Evolutionary conservation across 1,140 invertebrate species (phyloP).

Genomic region (Arion vulgaris): DNA sequence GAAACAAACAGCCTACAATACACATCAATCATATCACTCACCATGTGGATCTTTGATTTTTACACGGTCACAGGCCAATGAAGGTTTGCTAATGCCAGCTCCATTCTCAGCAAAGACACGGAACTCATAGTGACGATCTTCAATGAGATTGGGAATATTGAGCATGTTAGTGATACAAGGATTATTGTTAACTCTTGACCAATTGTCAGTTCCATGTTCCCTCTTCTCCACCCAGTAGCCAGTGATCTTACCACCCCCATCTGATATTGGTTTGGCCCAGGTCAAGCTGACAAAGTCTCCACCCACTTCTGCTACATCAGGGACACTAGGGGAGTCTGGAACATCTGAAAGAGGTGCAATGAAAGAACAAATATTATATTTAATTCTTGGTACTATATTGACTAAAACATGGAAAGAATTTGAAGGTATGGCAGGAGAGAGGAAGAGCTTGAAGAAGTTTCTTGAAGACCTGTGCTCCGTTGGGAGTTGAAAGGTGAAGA

Average conservation of each 20-base stretch:
- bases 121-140: conserved; percentile 98
- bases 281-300: conserved; percentile 97
- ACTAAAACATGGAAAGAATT: no score
- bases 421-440: no score
- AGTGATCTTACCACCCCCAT: conserved; percentile 95
- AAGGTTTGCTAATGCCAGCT: conserved; percentile 90
- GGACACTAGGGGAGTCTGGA: conserved; percentile 91
- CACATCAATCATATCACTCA: conserved; percentile 29
- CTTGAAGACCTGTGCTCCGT: no score
- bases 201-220: conserved; percentile 86
- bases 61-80: conserved; percentile 71
- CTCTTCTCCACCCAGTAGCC: conserved; percentile 98
- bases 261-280: conserved; percentile 93
- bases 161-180: conserved; percentile 90
- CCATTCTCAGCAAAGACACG: conserved; percentile 96
- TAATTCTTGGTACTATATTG: no score
- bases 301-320: conserved; percentile 93
- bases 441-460: no score
- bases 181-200: conserved; percentile 90
- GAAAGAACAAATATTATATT: not conserved
- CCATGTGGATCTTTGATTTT: conserved; percentile 87
- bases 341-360: conserved; percentile 77
- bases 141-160: conserved; percentile 95
- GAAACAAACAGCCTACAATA: no score
- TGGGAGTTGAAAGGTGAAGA: no score